A percentile compares a stretch with the other conserved stretches of the same genome.
phyloP scores from a whole-genome alignment of 2,113 vertebrate genomes.

The Lampris megalopsis region DNA sequence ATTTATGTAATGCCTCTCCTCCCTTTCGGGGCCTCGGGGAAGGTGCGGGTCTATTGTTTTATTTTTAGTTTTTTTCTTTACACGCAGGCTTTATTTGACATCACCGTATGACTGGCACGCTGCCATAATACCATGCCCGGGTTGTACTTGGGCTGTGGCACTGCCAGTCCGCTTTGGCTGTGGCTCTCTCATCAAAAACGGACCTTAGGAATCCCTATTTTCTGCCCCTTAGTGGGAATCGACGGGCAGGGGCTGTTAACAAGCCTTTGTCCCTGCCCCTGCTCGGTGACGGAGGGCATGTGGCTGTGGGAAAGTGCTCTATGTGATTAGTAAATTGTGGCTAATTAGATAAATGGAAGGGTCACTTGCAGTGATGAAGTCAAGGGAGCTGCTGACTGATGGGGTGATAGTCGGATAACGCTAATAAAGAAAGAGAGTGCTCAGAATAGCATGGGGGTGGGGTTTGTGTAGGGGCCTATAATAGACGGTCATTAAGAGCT shows the following conservation, averaged over 20 bases:
- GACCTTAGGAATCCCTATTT: conserved; percentile 60
- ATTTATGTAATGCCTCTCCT: conserved; percentile 60
- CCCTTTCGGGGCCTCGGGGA: conserved; percentile 19
- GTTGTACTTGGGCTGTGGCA: conserved; percentile 34
- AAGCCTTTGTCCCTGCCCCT: conserved; percentile 70
- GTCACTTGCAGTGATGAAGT: conserved; percentile 84
- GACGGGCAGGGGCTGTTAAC: conserved; percentile 55
- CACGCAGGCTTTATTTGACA: conserved; percentile 13
- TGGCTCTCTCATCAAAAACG: conserved; percentile 59
- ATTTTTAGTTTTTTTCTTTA: conserved; percentile 13
- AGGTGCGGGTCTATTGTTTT: conserved; percentile 17
- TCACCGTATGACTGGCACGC: conserved; percentile 29
- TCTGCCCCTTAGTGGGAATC: conserved; percentile 44
- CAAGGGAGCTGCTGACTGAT: conserved; percentile 78
- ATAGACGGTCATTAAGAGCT: conserved; percentile 68
- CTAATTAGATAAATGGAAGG: conserved; percentile 89
- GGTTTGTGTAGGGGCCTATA: conserved; percentile 45
- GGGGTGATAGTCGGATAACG: conserved; percentile 51
- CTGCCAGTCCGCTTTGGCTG: conserved; percentile 43
- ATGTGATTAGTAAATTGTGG: conserved; percentile 84
- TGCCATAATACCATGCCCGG: conserved; percentile 30
- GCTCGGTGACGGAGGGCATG: conserved; percentile 73
- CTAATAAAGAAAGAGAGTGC: conserved; percentile 56
- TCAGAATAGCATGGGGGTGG: conserved; percentile 48
- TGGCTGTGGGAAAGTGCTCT: conserved; percentile 75